These are phyloP conservation scores for Cheirogaleus medius DNA, from an alignment of 2,113 vertebrate species.

Conservation along the genomic window DNA sequence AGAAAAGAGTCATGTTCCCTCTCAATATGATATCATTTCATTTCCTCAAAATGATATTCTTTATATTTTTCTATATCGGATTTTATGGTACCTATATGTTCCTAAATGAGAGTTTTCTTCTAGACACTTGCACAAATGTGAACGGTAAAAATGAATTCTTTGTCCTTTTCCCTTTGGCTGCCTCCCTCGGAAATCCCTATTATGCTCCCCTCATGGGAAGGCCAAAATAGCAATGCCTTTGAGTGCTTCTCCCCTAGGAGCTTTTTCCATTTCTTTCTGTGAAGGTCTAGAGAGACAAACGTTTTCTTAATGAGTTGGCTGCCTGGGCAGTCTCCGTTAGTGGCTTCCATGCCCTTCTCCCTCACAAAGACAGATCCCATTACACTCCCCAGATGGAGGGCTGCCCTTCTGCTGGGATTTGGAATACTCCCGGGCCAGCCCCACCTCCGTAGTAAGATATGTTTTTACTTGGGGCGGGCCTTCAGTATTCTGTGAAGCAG, in stretches of 20 bases:
- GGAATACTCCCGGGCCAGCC: neutral
- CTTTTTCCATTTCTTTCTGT: slow-evolving; percentile 26
- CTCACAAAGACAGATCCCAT: neutral
- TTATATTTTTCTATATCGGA: neutral
- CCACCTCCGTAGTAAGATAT: neutral
- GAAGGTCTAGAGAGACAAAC: slow-evolving; percentile 49
- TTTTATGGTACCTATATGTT: neutral
- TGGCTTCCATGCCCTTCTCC: neutral
- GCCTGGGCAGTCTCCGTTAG: neutral
- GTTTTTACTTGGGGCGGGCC: neutral
- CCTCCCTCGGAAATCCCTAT: neutral
- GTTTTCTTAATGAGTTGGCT: slow-evolving; percentile 5
- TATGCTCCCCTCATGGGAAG: neutral
- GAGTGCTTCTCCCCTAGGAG: slow-evolving; percentile 4
- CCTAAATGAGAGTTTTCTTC: neutral
- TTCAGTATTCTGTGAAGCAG: neutral
- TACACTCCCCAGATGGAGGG: neutral
- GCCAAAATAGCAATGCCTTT: slow-evolving; percentile 3
- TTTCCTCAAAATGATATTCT: neutral
- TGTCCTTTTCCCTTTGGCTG: neutral
- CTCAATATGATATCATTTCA: neutral
- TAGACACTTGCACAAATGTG: neutral
- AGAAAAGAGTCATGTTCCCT: neutral
- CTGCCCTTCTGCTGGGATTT: neutral
- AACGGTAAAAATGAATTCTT: neutral